Base-by-base conservation (phyloP, 2,797 vertebrate genomes). In the Linurgus olivaceus region DNA sequence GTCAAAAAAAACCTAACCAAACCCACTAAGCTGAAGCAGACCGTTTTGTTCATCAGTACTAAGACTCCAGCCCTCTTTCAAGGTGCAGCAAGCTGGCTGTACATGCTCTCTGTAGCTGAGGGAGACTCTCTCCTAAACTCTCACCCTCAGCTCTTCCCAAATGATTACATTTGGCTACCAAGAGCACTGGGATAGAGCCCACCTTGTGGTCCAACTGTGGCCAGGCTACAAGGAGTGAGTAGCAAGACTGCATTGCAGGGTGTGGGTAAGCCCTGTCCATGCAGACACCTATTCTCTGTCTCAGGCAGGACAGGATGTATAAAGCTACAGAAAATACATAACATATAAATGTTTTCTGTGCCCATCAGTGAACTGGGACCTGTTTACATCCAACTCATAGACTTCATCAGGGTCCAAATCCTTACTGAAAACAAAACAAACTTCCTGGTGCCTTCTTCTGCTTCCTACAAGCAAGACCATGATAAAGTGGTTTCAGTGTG, bases 11-110 rank as follows among this genome's bases (percentile, higher is more conserved):
- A 20, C 47, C 19, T 85, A 37, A 77, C 6, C 8, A 54, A 40
- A 89, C 48, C 4, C 7, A 17, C 19, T 55, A 35, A 70, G 42
- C 26, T 35, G 70, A 51, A 61, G 13, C 50, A 91, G 80, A 29
- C 16, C 3, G 7, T 4, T 37, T 16, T 74, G 14, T 58, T 47
- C 19, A n/a, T 42, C n/a, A n/a, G 17, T 33, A 29, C 1, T 6
- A 40, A 26, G n/a, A 13, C 59, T 47, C 8, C 0, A 0, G 35
- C 24, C 8, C 10, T 9, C 38, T 57, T 47, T 17, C 21, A 12
- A 33, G 15, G 37, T 28, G 40, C 25, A 50, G 51, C 48, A 61
- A 33, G 48, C 33, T 59, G 40, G 38, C 29, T 25, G 37, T 24
- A 11, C 5, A 23, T 17, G 7, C 54, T 3, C 21, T 13, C 50